Evolutionary conservation across 1,140 invertebrate genomes (phyloP).

Genomic region (Zaprionus ghesquierei): DNA sequence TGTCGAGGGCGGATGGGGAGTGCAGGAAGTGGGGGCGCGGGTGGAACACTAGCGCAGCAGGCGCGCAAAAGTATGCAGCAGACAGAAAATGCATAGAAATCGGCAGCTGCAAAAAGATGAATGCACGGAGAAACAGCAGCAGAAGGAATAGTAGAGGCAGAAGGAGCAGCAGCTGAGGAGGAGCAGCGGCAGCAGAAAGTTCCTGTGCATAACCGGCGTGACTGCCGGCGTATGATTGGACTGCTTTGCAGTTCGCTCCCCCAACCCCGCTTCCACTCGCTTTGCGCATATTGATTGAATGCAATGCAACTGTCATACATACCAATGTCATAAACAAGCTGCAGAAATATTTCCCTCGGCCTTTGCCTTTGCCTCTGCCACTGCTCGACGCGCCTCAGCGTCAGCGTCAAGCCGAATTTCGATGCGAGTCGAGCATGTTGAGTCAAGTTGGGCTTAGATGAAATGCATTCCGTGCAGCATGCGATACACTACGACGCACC

Average conservation of each 20-base stretch:
- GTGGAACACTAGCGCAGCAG: not conserved
- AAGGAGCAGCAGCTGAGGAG: not conserved
- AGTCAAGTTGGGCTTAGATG: not conserved
- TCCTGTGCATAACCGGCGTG: not conserved
- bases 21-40: not conserved
- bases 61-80: constrained; percentile 46
- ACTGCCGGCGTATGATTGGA: not conserved
- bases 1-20: not conserved
- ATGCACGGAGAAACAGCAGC: not conserved
- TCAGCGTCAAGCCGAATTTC: constrained; percentile 29
- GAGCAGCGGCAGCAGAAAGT: not conserved
- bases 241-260: not conserved
- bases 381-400: not conserved
- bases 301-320: constrained; percentile 70
- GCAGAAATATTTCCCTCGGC: constrained; percentile 28
- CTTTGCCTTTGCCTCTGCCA: not conserved
- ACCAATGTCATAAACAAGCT: constrained; percentile 67
- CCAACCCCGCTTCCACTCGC: not conserved
- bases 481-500: not conserved
- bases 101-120: constrained; percentile 4
- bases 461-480: not conserved
- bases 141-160: not conserved
- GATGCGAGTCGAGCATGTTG: constrained; percentile 11
- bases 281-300: constrained; percentile 69
- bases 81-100: constrained; percentile 51